A percentile compares a stretch with the other conserved stretches of the same genome.
Evolutionary conservation across 2,113 vertebrate species (phyloP).

Genomic region (Paradisaea rubra): DNA sequence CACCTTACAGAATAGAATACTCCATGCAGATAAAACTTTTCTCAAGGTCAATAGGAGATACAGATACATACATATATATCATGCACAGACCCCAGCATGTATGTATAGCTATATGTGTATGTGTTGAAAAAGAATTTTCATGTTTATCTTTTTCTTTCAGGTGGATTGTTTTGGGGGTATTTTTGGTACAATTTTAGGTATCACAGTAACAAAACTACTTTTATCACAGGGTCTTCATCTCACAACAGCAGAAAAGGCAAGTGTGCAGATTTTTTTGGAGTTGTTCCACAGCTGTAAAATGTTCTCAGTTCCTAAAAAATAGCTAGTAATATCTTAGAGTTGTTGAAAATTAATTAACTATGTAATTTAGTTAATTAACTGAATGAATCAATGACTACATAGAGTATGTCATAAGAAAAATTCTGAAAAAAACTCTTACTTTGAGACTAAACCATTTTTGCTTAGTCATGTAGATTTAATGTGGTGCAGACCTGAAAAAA

Average conservation of each 20-base stretch:
- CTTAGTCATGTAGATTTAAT: background rate
- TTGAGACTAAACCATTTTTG: background rate
- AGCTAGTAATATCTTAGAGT: background rate
- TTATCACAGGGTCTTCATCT: background rate
- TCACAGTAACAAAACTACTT: background rate
- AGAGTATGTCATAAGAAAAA: background rate
- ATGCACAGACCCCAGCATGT: background rate
- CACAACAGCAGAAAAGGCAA: background rate
- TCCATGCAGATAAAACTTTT: background rate
- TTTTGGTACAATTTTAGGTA: background rate
- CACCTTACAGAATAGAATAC: background rate
- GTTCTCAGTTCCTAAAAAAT: background rate
- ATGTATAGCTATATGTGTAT: background rate
- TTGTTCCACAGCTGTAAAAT: background rate
- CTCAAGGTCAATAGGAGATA: background rate
- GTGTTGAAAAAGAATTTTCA: background rate
- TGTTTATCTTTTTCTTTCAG: background rate
- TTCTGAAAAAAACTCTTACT: background rate
- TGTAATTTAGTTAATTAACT: background rate
- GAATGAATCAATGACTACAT: background rate
- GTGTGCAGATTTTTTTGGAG: background rate
- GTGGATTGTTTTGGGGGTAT: accelerated
- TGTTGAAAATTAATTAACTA: background rate
- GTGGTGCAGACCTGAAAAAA: background rate
- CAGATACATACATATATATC: background rate